Base-by-base conservation (phyloP, 2,113 vertebrate genomes). In the Megaceryle torquata region DNA sequence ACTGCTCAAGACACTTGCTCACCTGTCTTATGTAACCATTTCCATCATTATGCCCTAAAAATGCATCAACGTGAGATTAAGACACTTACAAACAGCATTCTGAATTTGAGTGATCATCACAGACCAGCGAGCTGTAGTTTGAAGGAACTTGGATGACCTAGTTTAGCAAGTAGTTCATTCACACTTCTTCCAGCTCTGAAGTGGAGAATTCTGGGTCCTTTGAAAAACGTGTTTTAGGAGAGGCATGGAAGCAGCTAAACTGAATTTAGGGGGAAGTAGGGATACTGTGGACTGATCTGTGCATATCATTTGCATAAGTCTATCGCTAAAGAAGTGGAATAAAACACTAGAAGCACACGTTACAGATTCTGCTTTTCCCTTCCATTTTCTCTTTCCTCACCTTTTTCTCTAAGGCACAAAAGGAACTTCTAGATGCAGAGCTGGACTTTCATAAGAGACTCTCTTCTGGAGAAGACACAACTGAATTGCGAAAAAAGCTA, bases 391-490 rank as follows among this genome's bases (percentile, higher is more conserved):
- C 10, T 80, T 60, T 46, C 48, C 43, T 9, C 43, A 22, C 48
- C 35, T 21, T 70, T 53, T 54, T 81, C 81, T 86, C 25, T 24
- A 82, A 99, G 99, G 99, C 99, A 48, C 99, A 99, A 95, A 99
- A 99, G 89, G 99, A 99, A 26, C 97, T 99, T 79, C 43, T 99
- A 64, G 99, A 99, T 81, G 99, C 99, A 68, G 99, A 99, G 96
- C 96, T 99, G 96, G 99, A 99, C 95, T 99, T 99, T 74, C 99
- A 99, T 68, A 99, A 99, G 97, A 99, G 99, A 75, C 97, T 99
- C 15, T 99, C 98, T 37, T 99, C 99, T 29, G 99, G 99, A 80
- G 99, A 99, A 96, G 99, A 99, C 92, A 99, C 99, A 4, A 99
- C 99, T n/a, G 99, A 99, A 28, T 97, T 99, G 91, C 98, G 99